Base-by-base conservation (phyloP, 2,888 invertebrate genomes). In the Volucella inanis region DNA sequence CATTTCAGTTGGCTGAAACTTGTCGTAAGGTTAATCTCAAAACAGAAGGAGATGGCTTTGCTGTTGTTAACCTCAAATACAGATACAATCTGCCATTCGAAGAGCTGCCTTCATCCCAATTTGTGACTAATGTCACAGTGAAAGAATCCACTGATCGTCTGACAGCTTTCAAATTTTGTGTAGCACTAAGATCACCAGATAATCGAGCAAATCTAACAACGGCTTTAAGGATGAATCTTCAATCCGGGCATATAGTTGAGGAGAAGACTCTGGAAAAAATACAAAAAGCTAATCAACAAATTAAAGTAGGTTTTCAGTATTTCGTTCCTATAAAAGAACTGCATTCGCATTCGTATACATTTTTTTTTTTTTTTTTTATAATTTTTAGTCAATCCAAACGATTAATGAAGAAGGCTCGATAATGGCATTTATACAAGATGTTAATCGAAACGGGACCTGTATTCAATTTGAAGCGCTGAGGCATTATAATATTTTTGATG, bases 21-120 rank as follows among this genome's bases (percentile, higher is more conserved):
- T 22, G 39, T n/a, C 61, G 70, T 2, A 55, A 55, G 4, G 18
- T 77, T 6, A 14, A 18, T 0, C 61, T 77, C n/a, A 11, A 54
- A 15, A 55, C 52, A 4, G 47, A 39, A 38, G 77, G 77, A 6
- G 2, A n/a, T 0, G 77, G 77, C 1, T 55, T 70, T 41, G 77
- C 77, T 8, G 14, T 68, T 1, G 45, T 76, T 6, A 22, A 39
- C 12, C 11, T 76, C 2, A 52, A 52, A 14, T 67, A 41, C 38
- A 50, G 12, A 11, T 76, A 76, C 43, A 76, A 76, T 47, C 14
- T 57, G 0, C 31, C 18, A 9, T 1, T 11, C 11, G 59, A 59
- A 14, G 15, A 52, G 11, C 14, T 39, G 14, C 39, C 61, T 4
- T 61, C 31, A 6, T 61, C 67, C 1, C 10, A 41, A 8, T 76